Evolutionary conservation across 2,113 vertebrate genomes (phyloP).

Genomic region (Poeciliopsis turrubarensis): DNA sequence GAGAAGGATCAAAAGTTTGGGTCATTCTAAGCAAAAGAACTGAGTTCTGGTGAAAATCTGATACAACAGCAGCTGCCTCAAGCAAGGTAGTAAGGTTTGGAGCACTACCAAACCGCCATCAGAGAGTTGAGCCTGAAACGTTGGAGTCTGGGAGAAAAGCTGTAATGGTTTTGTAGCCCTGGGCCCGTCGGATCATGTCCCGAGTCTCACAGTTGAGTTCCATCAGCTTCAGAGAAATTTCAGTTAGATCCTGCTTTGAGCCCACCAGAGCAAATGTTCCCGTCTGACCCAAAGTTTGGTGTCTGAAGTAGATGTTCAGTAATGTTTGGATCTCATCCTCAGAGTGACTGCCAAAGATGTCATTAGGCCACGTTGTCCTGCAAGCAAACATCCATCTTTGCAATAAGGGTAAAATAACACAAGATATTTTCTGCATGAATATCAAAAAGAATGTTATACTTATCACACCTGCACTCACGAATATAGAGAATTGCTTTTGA

Average conservation of each 20-base stretch:
- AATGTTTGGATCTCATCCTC: conserved; percentile 95
- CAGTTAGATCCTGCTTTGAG: conserved; percentile 92
- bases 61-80: conserved; percentile 82
- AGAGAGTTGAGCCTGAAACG: conserved; percentile 90
- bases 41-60: conserved; percentile 74
- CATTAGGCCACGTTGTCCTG: conserved; percentile 93
- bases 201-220: conserved; percentile 94
- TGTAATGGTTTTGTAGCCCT: conserved; percentile 88
- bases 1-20: conserved; percentile 78
- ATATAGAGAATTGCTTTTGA: conserved; percentile 83
- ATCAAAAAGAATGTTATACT: neutral
- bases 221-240: conserved; percentile 91
- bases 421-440: neutral
- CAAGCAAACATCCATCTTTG: conserved; percentile 20
- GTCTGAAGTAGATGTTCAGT: conserved; percentile 96
- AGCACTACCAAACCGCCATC: conserved; percentile 75
- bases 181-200: conserved; percentile 90
- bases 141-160: conserved; percentile 92
- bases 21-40: conserved; percentile 77
- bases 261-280: conserved; percentile 95
- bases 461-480: conserved; percentile 87
- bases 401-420: neutral
- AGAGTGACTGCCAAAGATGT: conserved; percentile 92
- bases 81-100: conserved; percentile 55
- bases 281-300: conserved; percentile 94